A percentile compares a stretch with the other conserved stretches of the same genome.
phyloP scores from a whole-genome alignment of 2,888 invertebrate species.

The Netelia virgata region DNA sequence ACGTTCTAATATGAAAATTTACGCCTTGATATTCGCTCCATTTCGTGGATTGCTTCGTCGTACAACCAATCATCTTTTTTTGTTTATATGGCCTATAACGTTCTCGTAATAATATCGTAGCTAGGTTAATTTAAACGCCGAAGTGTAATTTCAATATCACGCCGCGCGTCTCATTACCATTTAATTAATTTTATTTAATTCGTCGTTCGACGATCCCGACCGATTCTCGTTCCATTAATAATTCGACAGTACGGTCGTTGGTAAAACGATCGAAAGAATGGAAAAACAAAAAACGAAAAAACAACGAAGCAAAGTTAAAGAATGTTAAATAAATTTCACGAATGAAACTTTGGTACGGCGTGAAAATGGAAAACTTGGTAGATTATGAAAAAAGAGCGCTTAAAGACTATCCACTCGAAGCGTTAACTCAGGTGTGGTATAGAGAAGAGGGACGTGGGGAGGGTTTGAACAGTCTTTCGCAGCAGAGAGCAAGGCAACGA shows the following conservation, averaged over 20 bases:
- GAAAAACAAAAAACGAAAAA: not conserved
- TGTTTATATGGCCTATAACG: too few species aligned
- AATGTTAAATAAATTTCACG: slow-evolving; percentile 58
- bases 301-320: not conserved
- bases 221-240: slow-evolving; percentile 26
- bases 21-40: too few species aligned
- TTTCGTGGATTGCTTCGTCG: too few species aligned
- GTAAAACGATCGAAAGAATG: slow-evolving; percentile 26
- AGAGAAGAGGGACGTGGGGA: slow-evolving; percentile 23
- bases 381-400: slow-evolving; percentile 58
- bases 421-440: slow-evolving; percentile 66
- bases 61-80: too few species aligned
- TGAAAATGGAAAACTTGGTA: slow-evolving; percentile 66
- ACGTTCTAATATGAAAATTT: not conserved
- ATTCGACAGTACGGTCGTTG: slow-evolving; percentile 18
- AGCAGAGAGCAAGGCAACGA: slow-evolving; percentile 24
- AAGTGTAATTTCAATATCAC: not conserved
- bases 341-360: slow-evolving; percentile 66
- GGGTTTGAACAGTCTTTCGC: slow-evolving; percentile 52
- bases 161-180: slow-evolving; percentile 2
- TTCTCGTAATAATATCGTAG: too few species aligned
- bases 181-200: slow-evolving; percentile 16
- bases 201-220: not conserved
- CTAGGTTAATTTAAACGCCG: too few species aligned
- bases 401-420: slow-evolving; percentile 69